Percentiles rank a stretch among this genome's conserved stretches.
These are phyloP conservation scores for Jaculus jaculus DNA, from an alignment of 2,113 vertebrate species.

Conservation along the genomic window DNA sequence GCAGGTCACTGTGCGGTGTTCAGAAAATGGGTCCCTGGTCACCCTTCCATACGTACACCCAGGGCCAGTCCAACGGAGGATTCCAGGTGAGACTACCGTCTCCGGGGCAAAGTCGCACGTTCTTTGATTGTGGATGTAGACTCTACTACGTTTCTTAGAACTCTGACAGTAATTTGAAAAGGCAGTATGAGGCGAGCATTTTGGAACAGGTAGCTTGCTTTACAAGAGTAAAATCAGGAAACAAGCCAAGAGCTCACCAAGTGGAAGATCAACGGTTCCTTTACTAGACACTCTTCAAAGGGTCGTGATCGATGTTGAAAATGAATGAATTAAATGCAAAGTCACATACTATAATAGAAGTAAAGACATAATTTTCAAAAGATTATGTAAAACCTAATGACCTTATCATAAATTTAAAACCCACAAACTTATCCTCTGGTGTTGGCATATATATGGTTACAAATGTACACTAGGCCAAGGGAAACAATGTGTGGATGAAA, in stretches of 20 bases:
- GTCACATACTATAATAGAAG: not conserved
- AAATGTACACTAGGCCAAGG: not conserved
- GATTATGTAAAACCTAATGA: not conserved
- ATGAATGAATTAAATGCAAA: not conserved
- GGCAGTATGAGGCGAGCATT: not conserved
- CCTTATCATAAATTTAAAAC: not conserved
- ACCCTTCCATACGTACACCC: not conserved
- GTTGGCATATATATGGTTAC: not conserved
- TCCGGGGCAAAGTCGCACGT: not conserved
- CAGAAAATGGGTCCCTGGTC: not conserved
- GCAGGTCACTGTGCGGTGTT: not conserved
- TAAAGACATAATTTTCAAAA: not conserved
- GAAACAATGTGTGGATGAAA: not conserved
- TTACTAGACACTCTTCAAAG: not conserved
- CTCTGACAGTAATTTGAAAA: not conserved
- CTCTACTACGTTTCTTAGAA: not conserved
- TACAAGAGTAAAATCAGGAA: not conserved
- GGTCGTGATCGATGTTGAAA: not conserved
- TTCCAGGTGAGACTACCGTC: fast-evolving
- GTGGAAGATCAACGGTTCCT: not conserved
- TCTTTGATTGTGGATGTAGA: not conserved
- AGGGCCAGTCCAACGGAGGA: not conserved
- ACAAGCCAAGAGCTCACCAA: not conserved
- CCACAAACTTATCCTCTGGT: not conserved
- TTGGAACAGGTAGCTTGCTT: not conserved